phyloP scores from a whole-genome alignment of 2,888 invertebrate species.

The Oxytorus armatus region DNA sequence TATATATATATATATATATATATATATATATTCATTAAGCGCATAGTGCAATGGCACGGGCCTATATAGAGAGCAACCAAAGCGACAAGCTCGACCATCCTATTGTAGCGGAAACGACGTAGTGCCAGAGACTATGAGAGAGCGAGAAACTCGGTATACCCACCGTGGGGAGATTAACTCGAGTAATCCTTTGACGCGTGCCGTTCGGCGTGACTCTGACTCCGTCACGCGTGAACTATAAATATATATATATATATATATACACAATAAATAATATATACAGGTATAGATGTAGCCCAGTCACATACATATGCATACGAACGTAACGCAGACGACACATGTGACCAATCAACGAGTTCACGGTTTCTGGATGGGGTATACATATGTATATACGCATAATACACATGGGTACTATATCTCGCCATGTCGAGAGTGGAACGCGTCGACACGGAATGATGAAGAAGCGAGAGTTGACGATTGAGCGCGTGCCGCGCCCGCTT shows the following conservation, averaged over 20 bases:
- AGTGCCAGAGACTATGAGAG: slow-evolving; percentile 16
- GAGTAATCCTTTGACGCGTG: slow-evolving; percentile 75
- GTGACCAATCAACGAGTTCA: slow-evolving; percentile 76
- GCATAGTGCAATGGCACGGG: neutral
- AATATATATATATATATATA: slow-evolving; percentile 15
- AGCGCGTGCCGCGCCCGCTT: slow-evolving; percentile 68
- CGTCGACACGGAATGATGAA: slow-evolving; percentile 71
- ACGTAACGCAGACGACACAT: slow-evolving; percentile 56
- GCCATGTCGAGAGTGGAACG: slow-evolving; percentile 62
- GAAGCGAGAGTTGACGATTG: slow-evolving; percentile 62
- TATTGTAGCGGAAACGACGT: slow-evolving; percentile 34
- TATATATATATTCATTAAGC: too few species aligned
- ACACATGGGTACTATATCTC: slow-evolving; percentile 53
- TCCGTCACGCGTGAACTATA: slow-evolving; percentile 53
- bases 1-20: too few species aligned
- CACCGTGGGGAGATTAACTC: slow-evolving; percentile 73
- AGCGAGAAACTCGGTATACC: slow-evolving; percentile 52
- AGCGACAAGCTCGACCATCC: slow-evolving; percentile 31
- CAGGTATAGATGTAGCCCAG: slow-evolving; percentile 6
- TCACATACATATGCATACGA: slow-evolving; percentile 21
- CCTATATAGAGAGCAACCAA: slow-evolving; percentile 3
- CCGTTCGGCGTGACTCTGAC: slow-evolving; percentile 64
- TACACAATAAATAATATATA: too few species aligned
- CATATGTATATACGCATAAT: slow-evolving; percentile 32
- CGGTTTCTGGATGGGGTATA: slow-evolving; percentile 34